These are phyloP conservation scores for Drosophila koepferae DNA, from an alignment of 2,888 invertebrate species.

Conservation along the genomic window DNA sequence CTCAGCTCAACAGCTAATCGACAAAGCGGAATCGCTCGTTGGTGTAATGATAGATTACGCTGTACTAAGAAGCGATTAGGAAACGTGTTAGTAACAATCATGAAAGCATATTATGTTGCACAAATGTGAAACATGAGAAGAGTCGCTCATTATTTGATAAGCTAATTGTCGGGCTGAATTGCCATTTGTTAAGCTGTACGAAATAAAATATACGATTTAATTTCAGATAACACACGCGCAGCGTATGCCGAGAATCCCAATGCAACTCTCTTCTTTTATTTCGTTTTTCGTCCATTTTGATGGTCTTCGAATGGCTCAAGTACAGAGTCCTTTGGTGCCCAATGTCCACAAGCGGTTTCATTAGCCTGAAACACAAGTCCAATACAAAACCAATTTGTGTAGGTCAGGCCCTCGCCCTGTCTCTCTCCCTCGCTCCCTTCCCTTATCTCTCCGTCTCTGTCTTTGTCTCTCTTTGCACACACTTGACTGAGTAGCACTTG, in stretches of 20 bases:
- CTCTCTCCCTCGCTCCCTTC: background rate
- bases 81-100: background rate
- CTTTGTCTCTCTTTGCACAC: slow-evolving; percentile 5
- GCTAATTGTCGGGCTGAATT: slow-evolving; percentile 8
- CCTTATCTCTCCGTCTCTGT: no score
- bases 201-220: slow-evolving; percentile 22
- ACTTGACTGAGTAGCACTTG: slow-evolving; percentile 39
- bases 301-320: slow-evolving; percentile 13
- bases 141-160: slow-evolving; percentile 3
- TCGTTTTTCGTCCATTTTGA: slow-evolving; percentile 11
- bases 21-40: background rate
- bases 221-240: slow-evolving; percentile 7
- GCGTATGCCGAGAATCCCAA: background rate
- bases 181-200: background rate
- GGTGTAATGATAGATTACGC: background rate
- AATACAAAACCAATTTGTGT: slow-evolving; percentile 21
- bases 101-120: background rate
- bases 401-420: background rate
- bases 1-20: background rate
- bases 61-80: background rate
- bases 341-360: slow-evolving; percentile 33
- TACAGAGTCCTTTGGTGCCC: slow-evolving; percentile 17
- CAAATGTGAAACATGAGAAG: background rate
- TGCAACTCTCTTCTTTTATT: background rate
- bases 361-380: slow-evolving; percentile 32